Evolutionary conservation across 2,888 invertebrate genomes (phyloP).

Genomic region (Timema podura): DNA sequence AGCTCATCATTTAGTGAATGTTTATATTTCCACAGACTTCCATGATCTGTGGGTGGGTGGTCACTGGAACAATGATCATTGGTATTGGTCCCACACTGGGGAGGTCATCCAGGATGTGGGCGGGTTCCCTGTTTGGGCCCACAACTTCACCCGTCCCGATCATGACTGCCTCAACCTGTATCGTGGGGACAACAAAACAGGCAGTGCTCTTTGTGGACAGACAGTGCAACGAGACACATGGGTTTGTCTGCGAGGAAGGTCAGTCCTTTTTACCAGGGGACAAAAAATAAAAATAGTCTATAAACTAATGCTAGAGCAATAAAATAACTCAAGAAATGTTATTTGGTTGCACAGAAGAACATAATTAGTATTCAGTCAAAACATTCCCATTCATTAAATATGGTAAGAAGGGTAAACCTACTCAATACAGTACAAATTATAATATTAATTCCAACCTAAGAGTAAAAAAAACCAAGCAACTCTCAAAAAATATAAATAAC

Average conservation of each 20-base stretch:
- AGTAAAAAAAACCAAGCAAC: no score
- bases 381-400: no score
- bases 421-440: no score
- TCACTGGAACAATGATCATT: neutral
- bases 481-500: no score
- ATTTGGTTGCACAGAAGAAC: no score
- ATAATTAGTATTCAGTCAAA: no score
- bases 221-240: neutral
- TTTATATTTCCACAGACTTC: neutral
- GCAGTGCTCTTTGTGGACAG: neutral
- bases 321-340: no score
- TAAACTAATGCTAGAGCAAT: no score
- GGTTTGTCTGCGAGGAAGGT: slow-evolving; percentile 4
- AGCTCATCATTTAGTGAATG: no score
- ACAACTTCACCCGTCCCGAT: neutral
- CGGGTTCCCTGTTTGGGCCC: neutral
- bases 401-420: no score
- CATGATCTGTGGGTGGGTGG: slow-evolving; percentile 4
- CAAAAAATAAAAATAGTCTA: no score
- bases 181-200: neutral
- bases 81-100: slow-evolving; percentile 1
- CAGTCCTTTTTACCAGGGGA: neutral
- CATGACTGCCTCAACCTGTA: slow-evolving; percentile 1
- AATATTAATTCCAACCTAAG: no score
- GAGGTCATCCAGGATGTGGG: neutral